These are phyloP conservation scores for Agrochola lychnidis DNA, from an alignment of 2,888 invertebrate species.

Conservation along the genomic window DNA sequence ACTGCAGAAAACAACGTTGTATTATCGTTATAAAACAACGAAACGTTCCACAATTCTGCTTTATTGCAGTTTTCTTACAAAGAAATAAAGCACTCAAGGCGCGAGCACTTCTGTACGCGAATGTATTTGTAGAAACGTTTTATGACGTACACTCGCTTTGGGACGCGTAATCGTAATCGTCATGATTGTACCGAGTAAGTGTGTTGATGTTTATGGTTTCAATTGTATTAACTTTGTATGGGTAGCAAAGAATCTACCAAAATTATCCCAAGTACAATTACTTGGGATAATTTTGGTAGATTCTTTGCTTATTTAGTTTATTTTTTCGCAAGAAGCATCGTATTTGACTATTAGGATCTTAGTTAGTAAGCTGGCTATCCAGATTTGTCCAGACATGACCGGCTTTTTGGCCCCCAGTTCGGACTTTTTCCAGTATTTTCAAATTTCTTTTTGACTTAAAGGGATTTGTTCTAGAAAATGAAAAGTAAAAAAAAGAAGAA, in stretches of 20 bases:
- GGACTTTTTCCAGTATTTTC: too few relatives aligned
- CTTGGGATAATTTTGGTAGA: background rate
- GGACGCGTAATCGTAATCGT: conserved; percentile 40
- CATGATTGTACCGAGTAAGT: conserved; percentile 40
- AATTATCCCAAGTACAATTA: too few relatives aligned
- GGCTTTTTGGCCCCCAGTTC: too few relatives aligned
- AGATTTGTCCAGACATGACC: too few relatives aligned
- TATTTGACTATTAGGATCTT: background rate
- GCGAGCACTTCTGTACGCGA: conserved; percentile 44
- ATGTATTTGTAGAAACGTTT: conserved; percentile 53
- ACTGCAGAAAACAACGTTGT: conserved; percentile 46
- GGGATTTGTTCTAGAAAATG: too few relatives aligned
- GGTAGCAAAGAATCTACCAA: too few relatives aligned
- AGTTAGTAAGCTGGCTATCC: too few relatives aligned
- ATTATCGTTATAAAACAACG: conserved; percentile 50
- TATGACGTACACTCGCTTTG: conserved; percentile 44
- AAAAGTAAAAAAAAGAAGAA: too few relatives aligned
- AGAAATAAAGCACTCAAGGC: conserved; percentile 57
- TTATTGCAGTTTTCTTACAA: conserved; percentile 62
- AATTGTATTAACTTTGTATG: conserved; percentile 11
- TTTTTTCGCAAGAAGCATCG: background rate
- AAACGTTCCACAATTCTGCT: conserved; percentile 56
- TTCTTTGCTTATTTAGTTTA: background rate
- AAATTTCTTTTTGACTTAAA: too few relatives aligned
- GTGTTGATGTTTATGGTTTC: conserved; percentile 34